Base-by-base conservation (phyloP, 2,797 vertebrate species). In the Acanthurus tractus region DNA sequence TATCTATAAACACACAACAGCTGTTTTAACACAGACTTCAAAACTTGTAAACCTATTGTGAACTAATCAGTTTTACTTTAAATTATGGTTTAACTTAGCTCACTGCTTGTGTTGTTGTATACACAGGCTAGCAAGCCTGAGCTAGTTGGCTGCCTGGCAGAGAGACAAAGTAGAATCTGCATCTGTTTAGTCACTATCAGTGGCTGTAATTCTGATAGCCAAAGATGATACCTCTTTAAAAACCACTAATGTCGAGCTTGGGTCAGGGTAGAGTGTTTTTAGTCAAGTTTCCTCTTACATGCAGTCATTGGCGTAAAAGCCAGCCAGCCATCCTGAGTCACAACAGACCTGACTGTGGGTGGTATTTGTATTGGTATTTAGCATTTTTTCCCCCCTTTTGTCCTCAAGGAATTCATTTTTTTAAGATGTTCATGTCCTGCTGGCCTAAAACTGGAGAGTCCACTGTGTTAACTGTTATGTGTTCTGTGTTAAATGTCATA, bases 361-460 rank as follows among this genome's bases (percentile, higher is more conserved):
- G 17, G 6, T 55, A 36, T 45, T 63, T 3, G 49, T 57, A 9
- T 14, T 40, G 25, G 25, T 36, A 52, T 45, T 6, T 46, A 54
- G 34, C 2, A 12, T 9, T 55, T 11, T 48, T 55, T 14, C 56
- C 18, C 7, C 29, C 29, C 18, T 38, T 54, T 59, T 48, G 20
- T 73, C 15, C 36, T 1, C 4, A 46, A 45, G 58, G 42, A 34
- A 68, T 63, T 59, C 65, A 0, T 8, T 2, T 46, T 63, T 49
- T 49, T 23, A 18, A 53, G 22, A 59, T 7, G 63, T 55, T 71
- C 62, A 53, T n/a, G 18, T 53, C 23, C n/a, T 14, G 0, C 34
- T 59, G 56, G 38, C 40, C 45, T 61, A 54, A 68, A 62, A 62
- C 29, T 38, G 42, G 38, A 71, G 54, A 76, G 61, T 68, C 25